These are phyloP conservation scores for Tachysurus vachellii DNA, from an alignment of 2,113 vertebrate genomes.

Conservation along the genomic window DNA sequence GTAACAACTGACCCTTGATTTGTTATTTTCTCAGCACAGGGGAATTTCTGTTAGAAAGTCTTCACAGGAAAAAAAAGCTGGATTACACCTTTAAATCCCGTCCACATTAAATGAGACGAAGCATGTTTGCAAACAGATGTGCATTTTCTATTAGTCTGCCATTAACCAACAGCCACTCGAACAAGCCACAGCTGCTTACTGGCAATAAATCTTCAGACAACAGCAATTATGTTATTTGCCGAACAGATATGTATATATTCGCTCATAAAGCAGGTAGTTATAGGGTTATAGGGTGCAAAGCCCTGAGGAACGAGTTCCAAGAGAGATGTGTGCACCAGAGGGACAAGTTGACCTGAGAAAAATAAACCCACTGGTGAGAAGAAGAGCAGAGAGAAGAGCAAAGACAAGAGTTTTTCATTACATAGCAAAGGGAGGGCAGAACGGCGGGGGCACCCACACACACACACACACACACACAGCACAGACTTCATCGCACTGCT, in stretches of 20 bases:
- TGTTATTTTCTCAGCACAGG: background rate
- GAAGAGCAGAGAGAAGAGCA: constrained; percentile 11
- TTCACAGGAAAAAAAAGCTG: background rate
- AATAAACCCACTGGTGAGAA: constrained; percentile 67
- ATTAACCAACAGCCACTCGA: background rate
- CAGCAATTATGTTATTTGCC: constrained; percentile 15
- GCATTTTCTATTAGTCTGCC: background rate
- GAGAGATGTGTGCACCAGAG: constrained; percentile 56
- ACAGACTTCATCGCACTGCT: constrained; percentile 14
- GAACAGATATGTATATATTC: background rate
- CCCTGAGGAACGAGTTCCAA: constrained; percentile 50
- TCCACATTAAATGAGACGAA: background rate
- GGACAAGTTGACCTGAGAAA: constrained; percentile 65
- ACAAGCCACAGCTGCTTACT: background rate
- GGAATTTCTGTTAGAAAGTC: background rate
- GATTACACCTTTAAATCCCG: background rate
- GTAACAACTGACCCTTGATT: background rate
- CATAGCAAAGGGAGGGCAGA: background rate
- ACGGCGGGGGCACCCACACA: background rate
- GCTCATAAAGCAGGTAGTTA: constrained; percentile 54
- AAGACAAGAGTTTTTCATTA: constrained; percentile 16
- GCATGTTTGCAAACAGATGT: background rate
- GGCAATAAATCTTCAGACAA: background rate
- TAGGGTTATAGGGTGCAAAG: constrained; percentile 61
- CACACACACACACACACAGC: background rate